Conservation (phyloP, 2,888 invertebrate species). For the Lagria hirta region DNA sequence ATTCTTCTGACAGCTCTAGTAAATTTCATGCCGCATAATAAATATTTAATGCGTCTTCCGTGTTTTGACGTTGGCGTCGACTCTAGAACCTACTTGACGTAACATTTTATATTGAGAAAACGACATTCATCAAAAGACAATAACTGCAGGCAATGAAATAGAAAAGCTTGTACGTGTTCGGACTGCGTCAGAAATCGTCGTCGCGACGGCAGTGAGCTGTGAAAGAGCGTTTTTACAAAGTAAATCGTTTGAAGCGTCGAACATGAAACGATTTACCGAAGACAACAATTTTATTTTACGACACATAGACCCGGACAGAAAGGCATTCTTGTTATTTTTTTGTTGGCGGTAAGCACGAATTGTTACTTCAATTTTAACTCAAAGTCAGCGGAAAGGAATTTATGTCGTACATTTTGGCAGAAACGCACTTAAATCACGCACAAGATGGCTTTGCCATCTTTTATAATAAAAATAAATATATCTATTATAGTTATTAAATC, state of each 20-base stretch:
- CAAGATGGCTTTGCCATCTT: no score
- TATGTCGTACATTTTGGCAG: no score
- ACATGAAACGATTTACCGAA: conserved; percentile 11
- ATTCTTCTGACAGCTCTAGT: conserved; percentile 6
- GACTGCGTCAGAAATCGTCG: conserved; percentile 9
- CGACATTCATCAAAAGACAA: conserved; percentile 3
- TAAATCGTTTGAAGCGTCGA: conserved; percentile 9
- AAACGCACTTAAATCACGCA: no score
- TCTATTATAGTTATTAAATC: no score
- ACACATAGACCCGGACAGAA: no score
- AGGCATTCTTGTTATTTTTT: no score
- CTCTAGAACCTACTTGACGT: no score
- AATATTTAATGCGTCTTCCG: conserved; percentile 12
- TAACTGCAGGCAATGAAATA: conserved; percentile 3
- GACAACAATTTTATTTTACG: conserved; percentile 1
- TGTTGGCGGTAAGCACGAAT: no score
- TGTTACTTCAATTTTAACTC: no score
- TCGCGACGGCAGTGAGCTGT: conserved; percentile 9
- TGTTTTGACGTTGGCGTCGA: conserved; percentile 2
- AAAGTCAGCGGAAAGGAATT: no score
- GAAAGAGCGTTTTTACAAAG: conserved; percentile 13
- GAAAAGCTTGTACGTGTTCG: conserved; percentile 5
- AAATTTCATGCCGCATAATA: conserved; percentile 2
- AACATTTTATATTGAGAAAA: conserved; percentile 4
- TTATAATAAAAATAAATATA: no score